A percentile compares a stretch with the other conserved stretches of the same genome.
Conservation (phyloP, 2,113 vertebrate genomes). For the Rostratula benghalensis region DNA sequence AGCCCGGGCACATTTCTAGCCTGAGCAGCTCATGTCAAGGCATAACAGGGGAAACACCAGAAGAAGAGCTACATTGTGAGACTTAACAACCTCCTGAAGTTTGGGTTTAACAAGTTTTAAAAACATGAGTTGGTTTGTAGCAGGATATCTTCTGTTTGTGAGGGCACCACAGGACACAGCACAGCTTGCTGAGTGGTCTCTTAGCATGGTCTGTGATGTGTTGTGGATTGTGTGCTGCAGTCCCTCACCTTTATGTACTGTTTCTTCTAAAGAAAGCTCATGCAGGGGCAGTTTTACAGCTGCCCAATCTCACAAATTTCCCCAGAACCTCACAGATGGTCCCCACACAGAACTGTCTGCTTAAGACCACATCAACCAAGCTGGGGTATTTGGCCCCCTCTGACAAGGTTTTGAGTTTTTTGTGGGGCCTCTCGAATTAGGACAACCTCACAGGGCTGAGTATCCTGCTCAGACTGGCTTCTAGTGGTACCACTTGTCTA, state of each 20-base stretch:
- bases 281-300: neutral
- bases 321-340: neutral
- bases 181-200: neutral
- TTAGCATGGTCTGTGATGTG: rapidly evolving
- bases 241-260: neutral
- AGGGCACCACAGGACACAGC: neutral
- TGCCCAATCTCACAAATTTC: neutral
- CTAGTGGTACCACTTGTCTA: neutral
- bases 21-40: neutral
- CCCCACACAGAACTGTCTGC: neutral
- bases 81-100: neutral
- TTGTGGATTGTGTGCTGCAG: rapidly evolving
- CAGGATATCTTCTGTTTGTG: rapidly evolving
- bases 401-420: neutral
- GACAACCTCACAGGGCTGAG: neutral
- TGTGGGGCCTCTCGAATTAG: neutral
- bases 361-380: rapidly evolving
- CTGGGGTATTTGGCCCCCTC: neutral
- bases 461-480: neutral
- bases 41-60: neutral
- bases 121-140: rapidly evolving
- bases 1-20: neutral
- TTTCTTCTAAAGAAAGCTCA: rapidly evolving
- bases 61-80: neutral
- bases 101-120: neutral